Evolutionary conservation across 2,797 vertebrate species (phyloP).

Genomic region (Liasis olivaceus): DNA sequence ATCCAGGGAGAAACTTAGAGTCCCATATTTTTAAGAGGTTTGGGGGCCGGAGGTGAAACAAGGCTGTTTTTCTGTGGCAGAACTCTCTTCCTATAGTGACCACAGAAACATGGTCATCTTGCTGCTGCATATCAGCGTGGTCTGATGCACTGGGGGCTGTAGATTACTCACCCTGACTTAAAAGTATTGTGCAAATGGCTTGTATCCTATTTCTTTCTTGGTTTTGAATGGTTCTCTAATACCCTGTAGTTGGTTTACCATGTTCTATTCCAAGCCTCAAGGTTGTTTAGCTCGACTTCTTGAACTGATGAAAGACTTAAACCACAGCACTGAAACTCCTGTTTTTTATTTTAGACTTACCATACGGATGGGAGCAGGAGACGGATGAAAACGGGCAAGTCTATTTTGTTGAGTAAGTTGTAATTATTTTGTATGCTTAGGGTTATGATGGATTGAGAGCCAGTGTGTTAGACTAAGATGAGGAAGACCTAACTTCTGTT

Average conservation of each 20-base stretch:
- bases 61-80: neutral
- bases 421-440: neutral
- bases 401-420: constrained; percentile 95
- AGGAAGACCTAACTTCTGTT: neutral
- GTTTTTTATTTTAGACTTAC: constrained; percentile 80
- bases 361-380: constrained; percentile 98
- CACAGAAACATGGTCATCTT: neutral
- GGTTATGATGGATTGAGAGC: neutral
- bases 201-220: neutral
- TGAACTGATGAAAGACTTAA: neutral
- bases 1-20: neutral
- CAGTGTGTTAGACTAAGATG: neutral
- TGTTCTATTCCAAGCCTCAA: neutral
- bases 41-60: neutral
- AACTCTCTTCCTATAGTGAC: neutral
- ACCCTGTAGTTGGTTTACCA: neutral
- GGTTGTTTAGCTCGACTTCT: neutral
- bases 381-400: constrained; percentile 90
- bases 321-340: constrained; percentile 1
- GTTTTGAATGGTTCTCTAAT: neutral
- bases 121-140: neutral
- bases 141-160: neutral
- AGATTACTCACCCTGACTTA: neutral
- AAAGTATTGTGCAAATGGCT: neutral
- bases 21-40: neutral